These are phyloP conservation scores for Karalla daura DNA, from an alignment of 2,797 vertebrate genomes.

Conservation along the genomic window DNA sequence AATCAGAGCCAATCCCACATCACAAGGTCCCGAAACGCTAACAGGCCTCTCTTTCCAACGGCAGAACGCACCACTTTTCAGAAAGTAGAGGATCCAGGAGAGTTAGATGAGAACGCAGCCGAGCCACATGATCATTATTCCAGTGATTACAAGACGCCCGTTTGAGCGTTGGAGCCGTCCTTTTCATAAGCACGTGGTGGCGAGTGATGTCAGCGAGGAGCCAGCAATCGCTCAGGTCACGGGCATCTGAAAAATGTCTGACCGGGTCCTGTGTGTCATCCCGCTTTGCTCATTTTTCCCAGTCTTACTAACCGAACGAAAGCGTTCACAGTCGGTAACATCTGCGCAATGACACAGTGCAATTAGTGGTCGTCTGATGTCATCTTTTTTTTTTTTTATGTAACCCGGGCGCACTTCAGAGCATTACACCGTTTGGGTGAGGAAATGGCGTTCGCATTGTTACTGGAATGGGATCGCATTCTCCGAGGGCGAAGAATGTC, in stretches of 20 bases:
- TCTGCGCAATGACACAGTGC: no score
- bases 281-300: background rate
- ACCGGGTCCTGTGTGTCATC: background rate
- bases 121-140: background rate
- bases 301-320: background rate
- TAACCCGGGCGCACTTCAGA: background rate
- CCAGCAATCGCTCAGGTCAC: background rate
- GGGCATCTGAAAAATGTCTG: background rate
- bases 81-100: background rate
- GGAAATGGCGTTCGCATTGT: background rate
- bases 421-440: background rate
- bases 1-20: background rate
- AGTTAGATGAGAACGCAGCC: background rate
- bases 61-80: background rate
- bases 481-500: background rate
- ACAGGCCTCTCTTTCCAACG: background rate
- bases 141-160: background rate
- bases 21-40: background rate
- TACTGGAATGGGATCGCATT: background rate
- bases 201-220: background rate
- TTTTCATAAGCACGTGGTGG: background rate
- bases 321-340: background rate
- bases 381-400: background rate
- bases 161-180: background rate
- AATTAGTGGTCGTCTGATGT: background rate